These are phyloP conservation scores for Ochlodes sylvanus DNA, from an alignment of 2,888 invertebrate genomes.

Conservation along the genomic window DNA sequence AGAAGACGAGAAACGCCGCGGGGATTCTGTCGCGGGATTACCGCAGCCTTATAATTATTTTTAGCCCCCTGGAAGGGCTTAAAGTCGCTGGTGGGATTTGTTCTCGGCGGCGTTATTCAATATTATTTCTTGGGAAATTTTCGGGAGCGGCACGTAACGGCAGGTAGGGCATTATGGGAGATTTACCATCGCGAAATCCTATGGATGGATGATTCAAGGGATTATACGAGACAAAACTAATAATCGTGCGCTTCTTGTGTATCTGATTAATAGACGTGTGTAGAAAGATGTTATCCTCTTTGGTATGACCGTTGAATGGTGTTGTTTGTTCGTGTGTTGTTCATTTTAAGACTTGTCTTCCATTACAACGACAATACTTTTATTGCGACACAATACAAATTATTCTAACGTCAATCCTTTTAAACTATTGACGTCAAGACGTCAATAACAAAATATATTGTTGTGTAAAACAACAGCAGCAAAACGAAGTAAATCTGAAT, in stretches of 20 bases:
- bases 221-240: conserved; percentile 46
- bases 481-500: not conserved
- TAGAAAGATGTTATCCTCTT: conserved; percentile 24
- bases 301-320: conserved; percentile 12
- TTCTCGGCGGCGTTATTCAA: conserved; percentile 74
- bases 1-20: conserved; percentile 46
- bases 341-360: not conserved
- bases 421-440: not conserved
- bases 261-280: conserved; percentile 28
- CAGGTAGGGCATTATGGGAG: conserved; percentile 61
- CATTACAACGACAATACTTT: not conserved
- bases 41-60: conserved; percentile 65
- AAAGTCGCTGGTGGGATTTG: conserved; percentile 78
- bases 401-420: not conserved
- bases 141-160: conserved; percentile 39
- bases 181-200: conserved; percentile 43
- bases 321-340: conserved; percentile 1
- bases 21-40: conserved; percentile 57
- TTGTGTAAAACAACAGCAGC: not conserved
- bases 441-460: not conserved
- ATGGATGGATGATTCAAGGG: conserved; percentile 53
- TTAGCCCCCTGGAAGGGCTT: conserved; percentile 76
- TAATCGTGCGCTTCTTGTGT: conserved; percentile 35
- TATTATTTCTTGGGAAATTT: conserved; percentile 70
- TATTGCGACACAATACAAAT: not conserved